Evolutionary conservation across 30 jellyfish, hydroid and myxozoan genomes (phyloP).

Genomic region (Hydractinia symbiolongicarpus): DNA sequence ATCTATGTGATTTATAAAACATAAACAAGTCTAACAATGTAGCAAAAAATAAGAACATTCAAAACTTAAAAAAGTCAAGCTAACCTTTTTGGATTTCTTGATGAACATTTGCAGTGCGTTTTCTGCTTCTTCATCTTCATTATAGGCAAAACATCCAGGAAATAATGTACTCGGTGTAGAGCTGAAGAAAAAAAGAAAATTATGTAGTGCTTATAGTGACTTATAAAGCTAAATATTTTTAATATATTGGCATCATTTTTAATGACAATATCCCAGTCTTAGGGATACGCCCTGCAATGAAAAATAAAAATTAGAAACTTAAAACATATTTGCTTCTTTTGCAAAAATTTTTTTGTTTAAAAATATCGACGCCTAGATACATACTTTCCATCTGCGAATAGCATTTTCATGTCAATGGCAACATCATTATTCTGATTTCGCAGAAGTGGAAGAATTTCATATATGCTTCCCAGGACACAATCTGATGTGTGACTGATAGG

Average conservation of each 20-base stretch:
- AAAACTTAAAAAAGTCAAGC: neutral
- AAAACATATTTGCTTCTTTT: too few relatives aligned
- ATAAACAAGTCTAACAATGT: neutral
- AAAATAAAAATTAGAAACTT: too few relatives aligned
- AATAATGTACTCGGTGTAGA: conserved; percentile 50
- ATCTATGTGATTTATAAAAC: too few relatives aligned
- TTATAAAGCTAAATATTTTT: too few relatives aligned
- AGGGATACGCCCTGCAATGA: too few relatives aligned
- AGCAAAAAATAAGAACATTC: neutral
- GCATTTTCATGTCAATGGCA: conserved; percentile 55
- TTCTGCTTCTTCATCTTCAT: conserved; percentile 38
- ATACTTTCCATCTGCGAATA: conserved; percentile 83
- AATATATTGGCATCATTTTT: too few relatives aligned
- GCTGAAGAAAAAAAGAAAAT: conserved; percentile 15
- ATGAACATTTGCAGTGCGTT: conserved; percentile 37
- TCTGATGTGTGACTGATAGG: conserved; percentile 76
- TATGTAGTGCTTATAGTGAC: too few relatives aligned
- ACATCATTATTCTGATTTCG: conserved; percentile 79
- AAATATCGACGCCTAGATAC: neutral
- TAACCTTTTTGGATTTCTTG: conserved; percentile 52
- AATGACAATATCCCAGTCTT: too few relatives aligned
- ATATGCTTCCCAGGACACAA: conserved; percentile 50
- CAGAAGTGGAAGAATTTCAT: conserved; percentile 59
- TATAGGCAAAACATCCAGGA: conserved; percentile 85
- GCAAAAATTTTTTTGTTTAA: too few relatives aligned